Evolutionary conservation across 2,113 vertebrate genomes (phyloP).

Genomic region (Malaclemys terrapin): DNA sequence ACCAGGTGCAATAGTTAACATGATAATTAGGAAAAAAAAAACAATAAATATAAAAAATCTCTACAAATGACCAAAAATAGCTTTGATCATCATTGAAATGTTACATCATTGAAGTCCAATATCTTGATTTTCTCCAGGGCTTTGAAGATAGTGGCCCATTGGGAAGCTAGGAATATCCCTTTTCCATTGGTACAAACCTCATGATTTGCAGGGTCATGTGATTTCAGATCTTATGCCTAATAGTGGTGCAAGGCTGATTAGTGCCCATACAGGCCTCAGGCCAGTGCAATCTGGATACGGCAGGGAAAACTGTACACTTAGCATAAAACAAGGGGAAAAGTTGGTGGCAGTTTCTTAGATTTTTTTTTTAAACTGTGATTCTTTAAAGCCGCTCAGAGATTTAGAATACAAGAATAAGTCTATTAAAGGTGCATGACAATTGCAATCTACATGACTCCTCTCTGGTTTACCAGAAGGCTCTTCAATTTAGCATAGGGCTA

Average conservation of each 20-base stretch:
- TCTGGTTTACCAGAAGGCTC: background rate
- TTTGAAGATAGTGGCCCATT: background rate
- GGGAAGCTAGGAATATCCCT: background rate
- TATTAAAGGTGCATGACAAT: background rate
- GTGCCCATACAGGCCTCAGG: background rate
- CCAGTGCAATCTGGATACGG: background rate
- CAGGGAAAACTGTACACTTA: background rate
- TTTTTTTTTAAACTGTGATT: background rate
- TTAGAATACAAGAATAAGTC: background rate
- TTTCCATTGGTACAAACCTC: background rate
- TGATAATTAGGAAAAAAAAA: background rate
- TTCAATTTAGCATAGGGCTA: background rate
- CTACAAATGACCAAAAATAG: background rate
- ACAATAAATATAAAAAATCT: background rate
- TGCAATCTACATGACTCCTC: background rate
- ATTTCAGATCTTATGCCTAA: background rate
- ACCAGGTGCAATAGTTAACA: background rate
- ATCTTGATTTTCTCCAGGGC: background rate
- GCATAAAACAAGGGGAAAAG: background rate
- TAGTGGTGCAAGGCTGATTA: background rate
- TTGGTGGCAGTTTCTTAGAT: background rate
- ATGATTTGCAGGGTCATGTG: background rate
- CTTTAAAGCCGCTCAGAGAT: background rate
- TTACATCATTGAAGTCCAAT: background rate
- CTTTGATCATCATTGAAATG: background rate